Evolutionary conservation across 2,113 vertebrate species (phyloP).

Genomic region (Mormoops blainvillei): DNA sequence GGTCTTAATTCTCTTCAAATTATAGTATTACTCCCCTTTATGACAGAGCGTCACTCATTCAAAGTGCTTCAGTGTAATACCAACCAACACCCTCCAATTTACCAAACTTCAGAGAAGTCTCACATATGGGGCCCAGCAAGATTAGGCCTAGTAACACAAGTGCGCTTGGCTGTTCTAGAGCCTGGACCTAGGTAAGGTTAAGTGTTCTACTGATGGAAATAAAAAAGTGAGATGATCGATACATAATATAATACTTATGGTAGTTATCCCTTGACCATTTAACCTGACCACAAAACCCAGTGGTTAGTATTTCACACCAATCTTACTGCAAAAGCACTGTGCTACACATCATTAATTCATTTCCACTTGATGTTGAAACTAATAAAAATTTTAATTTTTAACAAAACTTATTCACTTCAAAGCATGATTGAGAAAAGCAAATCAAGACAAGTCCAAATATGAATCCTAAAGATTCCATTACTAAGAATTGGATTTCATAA

Average conservation of each 20-base stretch:
- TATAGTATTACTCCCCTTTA: not conserved
- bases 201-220: not conserved
- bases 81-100: not conserved
- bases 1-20: not conserved
- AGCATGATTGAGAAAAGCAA: not conserved
- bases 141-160: not conserved
- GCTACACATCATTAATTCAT: not conserved
- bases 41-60: not conserved
- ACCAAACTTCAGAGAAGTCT: conserved; percentile 2
- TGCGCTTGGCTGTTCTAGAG: not conserved
- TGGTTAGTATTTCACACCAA: not conserved
- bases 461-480: not conserved
- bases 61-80: not conserved
- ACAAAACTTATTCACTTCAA: not conserved
- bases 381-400: conserved; percentile 14
- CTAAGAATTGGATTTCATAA: not conserved
- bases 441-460: not conserved
- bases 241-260: not conserved
- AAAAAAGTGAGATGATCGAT: not conserved
- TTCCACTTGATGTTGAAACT: not conserved
- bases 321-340: not conserved
- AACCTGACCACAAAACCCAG: not conserved
- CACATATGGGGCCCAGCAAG: not conserved
- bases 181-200: not conserved
- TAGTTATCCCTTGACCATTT: not conserved